These are phyloP conservation scores for Hapalemur alaotrensis DNA, from an alignment of 2,797 vertebrate genomes.

Conservation along the genomic window DNA sequence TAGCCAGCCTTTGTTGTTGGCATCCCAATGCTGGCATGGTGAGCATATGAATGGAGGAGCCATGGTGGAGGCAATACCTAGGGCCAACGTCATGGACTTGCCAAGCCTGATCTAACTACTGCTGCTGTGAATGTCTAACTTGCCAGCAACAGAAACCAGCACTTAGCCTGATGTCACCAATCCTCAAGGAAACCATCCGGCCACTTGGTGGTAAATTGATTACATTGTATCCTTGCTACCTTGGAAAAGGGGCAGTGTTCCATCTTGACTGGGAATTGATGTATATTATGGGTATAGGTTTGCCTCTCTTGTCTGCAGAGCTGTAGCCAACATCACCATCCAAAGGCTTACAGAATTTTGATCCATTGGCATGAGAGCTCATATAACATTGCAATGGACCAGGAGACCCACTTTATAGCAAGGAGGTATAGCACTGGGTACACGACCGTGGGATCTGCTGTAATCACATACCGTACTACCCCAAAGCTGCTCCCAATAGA, in stretches of 20 bases:
- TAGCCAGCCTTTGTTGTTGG: not conserved
- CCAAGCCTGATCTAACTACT: not conserved
- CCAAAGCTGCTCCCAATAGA: not conserved
- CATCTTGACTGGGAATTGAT: not conserved
- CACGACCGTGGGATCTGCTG: not conserved
- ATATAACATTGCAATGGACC: not conserved
- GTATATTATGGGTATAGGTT: not conserved
- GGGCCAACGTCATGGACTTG: not conserved
- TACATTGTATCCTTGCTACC: not conserved
- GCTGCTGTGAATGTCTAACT: not conserved
- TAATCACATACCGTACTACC: not conserved
- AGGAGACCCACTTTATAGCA: not conserved
- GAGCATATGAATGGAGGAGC: not conserved
- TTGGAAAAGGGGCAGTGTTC: not conserved
- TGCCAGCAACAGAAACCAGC: not conserved
- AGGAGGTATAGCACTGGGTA: not conserved
- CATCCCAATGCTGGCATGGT: not conserved
- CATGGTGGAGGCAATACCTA: not conserved
- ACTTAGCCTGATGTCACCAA: not conserved
- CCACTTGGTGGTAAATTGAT: not conserved
- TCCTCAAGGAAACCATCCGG: not conserved
- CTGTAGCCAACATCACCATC: not conserved
- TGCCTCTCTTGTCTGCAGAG: not conserved
- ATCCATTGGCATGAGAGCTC: not conserved
- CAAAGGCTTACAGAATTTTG: not conserved